Conservation (phyloP, 2,888 invertebrate species). For the Caenorhabditis uteleia region DNA sequence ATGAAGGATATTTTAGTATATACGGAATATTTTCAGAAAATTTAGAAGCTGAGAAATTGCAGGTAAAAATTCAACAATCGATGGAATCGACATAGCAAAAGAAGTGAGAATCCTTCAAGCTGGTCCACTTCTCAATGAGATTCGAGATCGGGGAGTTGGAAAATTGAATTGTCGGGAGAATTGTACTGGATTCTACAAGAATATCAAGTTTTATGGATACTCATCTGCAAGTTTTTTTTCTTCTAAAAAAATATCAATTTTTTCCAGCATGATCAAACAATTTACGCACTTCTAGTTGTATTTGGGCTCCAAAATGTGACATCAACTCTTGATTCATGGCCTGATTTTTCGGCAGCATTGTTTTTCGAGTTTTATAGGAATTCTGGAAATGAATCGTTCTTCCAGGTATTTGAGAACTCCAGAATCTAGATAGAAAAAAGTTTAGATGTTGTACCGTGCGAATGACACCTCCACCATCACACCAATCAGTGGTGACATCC, state of each 20-base stretch:
- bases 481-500: too few species aligned
- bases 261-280: slow-evolving; percentile 29
- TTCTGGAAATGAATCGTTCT: slow-evolving; percentile 12
- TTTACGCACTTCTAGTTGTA: slow-evolving; percentile 17
- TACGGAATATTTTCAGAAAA: background rate
- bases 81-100: slow-evolving; percentile 24
- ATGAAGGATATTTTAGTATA: slow-evolving; percentile 22
- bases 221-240: slow-evolving; percentile 12
- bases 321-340: slow-evolving; percentile 20
- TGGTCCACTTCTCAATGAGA: slow-evolving; percentile 21
- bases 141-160: slow-evolving; percentile 6
- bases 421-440: too few species aligned
- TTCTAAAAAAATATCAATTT: background rate
- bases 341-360: slow-evolving; percentile 18
- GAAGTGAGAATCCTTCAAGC: slow-evolving; percentile 20
- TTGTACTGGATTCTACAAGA: slow-evolving; percentile 17
- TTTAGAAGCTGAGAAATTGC: background rate
- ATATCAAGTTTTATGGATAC: slow-evolving; percentile 27
- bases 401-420: too few species aligned
- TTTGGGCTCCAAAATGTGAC: slow-evolving; percentile 16
- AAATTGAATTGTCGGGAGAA: slow-evolving; percentile 19
- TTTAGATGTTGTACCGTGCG: too few species aligned
- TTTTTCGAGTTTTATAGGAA: slow-evolving; percentile 20
- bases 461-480: too few species aligned
- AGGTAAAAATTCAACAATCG: background rate